These are phyloP conservation scores for Tychaedon coryphoeus DNA, from an alignment of 2,113 vertebrate genomes.

Conservation along the genomic window DNA sequence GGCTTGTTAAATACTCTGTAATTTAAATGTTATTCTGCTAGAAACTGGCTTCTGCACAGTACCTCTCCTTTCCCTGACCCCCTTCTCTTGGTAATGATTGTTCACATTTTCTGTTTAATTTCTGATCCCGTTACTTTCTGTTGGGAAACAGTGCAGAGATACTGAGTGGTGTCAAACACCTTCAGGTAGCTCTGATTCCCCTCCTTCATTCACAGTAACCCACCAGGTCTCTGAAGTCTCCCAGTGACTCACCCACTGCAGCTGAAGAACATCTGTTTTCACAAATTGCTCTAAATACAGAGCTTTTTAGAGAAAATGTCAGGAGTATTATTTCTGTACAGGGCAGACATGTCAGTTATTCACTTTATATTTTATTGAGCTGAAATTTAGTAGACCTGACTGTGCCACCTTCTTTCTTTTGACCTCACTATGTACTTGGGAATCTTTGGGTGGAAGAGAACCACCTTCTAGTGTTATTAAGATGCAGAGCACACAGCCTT, in stretches of 20 bases:
- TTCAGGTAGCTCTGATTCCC: background rate
- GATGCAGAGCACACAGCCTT: background rate
- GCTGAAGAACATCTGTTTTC: background rate
- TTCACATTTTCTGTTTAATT: background rate
- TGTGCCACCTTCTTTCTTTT: background rate
- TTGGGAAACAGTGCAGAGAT: background rate
- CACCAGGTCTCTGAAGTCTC: background rate
- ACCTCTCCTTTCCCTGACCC: background rate
- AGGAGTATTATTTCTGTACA: background rate
- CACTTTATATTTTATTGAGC: background rate
- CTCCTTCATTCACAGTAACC: background rate
- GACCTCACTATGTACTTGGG: background rate
- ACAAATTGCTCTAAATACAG: background rate
- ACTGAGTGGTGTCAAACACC: background rate
- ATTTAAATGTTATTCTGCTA: background rate
- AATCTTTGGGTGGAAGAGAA: background rate
- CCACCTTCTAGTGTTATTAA: background rate
- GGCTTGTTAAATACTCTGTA: background rate
- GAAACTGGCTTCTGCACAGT: background rate
- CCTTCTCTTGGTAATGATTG: fast-evolving
- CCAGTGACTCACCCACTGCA: background rate
- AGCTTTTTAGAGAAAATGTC: background rate
- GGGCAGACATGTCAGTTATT: background rate
- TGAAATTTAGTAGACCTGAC: background rate
- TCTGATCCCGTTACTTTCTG: background rate